Conservation (phyloP, 1,140 invertebrate species). For the Ectropis grisescens region DNA sequence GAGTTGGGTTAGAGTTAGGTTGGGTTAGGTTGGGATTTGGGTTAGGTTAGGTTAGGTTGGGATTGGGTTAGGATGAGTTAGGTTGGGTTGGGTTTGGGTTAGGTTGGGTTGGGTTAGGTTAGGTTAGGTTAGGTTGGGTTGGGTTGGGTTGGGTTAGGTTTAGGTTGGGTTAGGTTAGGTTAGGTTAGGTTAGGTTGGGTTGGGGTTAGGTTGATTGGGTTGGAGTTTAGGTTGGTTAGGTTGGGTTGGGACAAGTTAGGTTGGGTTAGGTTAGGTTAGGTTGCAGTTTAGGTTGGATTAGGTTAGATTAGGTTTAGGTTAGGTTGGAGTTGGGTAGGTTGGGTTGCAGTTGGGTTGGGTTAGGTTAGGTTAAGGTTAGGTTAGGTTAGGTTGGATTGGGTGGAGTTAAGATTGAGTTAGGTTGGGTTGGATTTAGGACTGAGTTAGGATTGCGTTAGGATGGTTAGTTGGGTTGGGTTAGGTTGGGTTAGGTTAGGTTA, state of each 20-base stretch:
- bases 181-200: slow-evolving; percentile 8
- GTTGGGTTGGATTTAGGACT: slow-evolving; percentile 8
- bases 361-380: slow-evolving; percentile 14
- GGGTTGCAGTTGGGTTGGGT: slow-evolving; percentile 5
- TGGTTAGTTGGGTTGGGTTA: no score
- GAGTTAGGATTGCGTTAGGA: no score
- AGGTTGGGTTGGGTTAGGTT: slow-evolving; percentile 2
- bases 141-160: slow-evolving; percentile 12
- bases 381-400: slow-evolving; percentile 19
- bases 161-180: slow-evolving; percentile 6
- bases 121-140: slow-evolving; percentile 5
- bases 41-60: no score
- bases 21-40: no score
- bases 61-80: slow-evolving; percentile 3
- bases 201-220: no score
- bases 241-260: slow-evolving; percentile 12
- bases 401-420: slow-evolving; percentile 13
- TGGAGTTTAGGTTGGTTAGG: slow-evolving; percentile 12
- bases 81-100: slow-evolving; percentile 3
- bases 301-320: no score
- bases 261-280: slow-evolving; percentile 14
- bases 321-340: slow-evolving; percentile 12
- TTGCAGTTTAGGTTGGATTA: slow-evolving; percentile 11
- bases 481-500: slow-evolving; percentile 14
- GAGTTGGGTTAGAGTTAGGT: no score